phyloP scores from a whole-genome alignment of 1,140 invertebrate genomes.

The Homalodisca vitripennis region DNA sequence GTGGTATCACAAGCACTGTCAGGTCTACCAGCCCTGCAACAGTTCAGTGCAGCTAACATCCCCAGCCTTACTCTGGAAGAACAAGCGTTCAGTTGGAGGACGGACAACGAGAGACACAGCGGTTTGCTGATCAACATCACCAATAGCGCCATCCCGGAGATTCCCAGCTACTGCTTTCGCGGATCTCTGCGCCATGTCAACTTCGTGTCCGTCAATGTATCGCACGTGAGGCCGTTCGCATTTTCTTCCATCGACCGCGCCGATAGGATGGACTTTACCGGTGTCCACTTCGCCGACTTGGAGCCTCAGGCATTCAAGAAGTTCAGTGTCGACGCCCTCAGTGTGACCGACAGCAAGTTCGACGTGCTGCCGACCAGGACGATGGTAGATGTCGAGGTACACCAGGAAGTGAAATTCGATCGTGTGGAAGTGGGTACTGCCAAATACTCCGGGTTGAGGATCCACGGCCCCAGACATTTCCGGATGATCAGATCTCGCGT shows the following conservation, averaged over 20 bases:
- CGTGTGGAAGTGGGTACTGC: conserved; percentile 49
- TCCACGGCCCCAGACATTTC: conserved; percentile 56
- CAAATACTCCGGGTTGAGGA: conserved; percentile 56
- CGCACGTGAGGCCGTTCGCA: conserved; percentile 64
- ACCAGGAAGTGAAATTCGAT: conserved; percentile 57
- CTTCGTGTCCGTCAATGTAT: conserved; percentile 60
- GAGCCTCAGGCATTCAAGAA: conserved; percentile 76
- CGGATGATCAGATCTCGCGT: conserved; percentile 62
- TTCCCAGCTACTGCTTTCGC: conserved; percentile 65
- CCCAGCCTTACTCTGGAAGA: conserved; percentile 50
- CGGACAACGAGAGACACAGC: conserved; percentile 45
- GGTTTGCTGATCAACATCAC: conserved; percentile 46
- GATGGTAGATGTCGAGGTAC: conserved; percentile 68
- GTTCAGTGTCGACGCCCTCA: conserved; percentile 57
- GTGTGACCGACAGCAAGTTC: conserved; percentile 56
- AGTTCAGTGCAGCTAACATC: conserved; percentile 53
- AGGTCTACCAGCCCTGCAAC: conserved; percentile 48
- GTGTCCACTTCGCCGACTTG: conserved; percentile 58
- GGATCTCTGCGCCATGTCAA: conserved; percentile 66
- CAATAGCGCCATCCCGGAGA: conserved; percentile 53
- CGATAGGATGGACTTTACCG: conserved; percentile 53
- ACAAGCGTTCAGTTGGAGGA: conserved; percentile 42
- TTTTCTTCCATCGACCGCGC: conserved; percentile 64
- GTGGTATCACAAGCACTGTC: conserved; percentile 29
- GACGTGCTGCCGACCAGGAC: conserved; percentile 62